Evolutionary conservation across 2,113 vertebrate species (phyloP).

Genomic region (Eretmochelys imbricata): DNA sequence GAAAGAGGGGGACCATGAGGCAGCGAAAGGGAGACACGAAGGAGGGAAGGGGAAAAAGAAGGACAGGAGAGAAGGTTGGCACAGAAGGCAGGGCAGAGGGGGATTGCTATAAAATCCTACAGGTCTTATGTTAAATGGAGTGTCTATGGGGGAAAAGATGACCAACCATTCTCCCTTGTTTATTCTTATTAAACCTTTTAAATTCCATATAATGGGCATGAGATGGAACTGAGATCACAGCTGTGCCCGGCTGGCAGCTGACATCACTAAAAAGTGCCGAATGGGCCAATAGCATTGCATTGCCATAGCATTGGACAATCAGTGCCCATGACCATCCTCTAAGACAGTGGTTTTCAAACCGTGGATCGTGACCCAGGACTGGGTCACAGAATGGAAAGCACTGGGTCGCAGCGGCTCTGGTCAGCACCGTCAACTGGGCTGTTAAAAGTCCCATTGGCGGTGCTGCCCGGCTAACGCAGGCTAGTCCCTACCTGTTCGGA

Average conservation of each 20-base stretch:
- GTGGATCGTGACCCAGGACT: too few relatives aligned
- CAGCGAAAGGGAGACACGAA: neutral
- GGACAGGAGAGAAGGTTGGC: neutral
- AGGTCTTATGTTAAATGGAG: neutral
- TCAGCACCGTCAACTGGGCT: too few relatives aligned
- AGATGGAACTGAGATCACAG: neutral
- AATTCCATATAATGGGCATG: neutral
- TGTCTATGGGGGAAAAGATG: neutral
- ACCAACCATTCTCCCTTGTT: neutral
- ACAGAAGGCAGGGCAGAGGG: neutral
- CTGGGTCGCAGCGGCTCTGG: too few relatives aligned
- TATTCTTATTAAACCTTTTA: neutral
- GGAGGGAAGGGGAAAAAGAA: neutral
- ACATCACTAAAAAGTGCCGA: neutral
- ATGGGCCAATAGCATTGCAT: neutral
- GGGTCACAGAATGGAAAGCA: too few relatives aligned
- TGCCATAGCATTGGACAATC: neutral
- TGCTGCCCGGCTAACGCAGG: too few relatives aligned
- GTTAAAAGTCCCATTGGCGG: too few relatives aligned
- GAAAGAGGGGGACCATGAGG: neutral
- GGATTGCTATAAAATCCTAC: neutral
- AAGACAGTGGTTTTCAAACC: neutral
- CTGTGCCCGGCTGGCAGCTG: neutral
- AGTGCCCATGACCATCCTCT: accelerated
- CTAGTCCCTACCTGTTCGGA: too few relatives aligned